Evolutionary conservation across 2,888 invertebrate genomes (phyloP), one percentile per base, ranked within the genome.

Genomic region (Drosophila parthenogenetica): DNA sequence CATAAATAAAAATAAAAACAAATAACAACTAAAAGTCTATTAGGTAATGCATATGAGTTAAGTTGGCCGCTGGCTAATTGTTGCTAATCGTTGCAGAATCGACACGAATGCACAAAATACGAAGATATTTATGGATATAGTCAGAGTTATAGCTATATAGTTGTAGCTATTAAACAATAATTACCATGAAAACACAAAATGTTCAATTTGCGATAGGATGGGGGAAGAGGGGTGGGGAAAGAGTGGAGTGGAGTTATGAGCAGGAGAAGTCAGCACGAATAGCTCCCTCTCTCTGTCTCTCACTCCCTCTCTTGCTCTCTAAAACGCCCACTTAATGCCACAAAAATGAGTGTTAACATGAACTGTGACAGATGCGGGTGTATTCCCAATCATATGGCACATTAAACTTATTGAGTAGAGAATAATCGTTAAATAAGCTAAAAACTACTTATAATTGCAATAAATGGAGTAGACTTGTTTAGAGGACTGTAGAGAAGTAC

Each of bases 61-160:
- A 77, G 53, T 77, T 75, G 78, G 61, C 79, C 73, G 73, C 59
- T 60, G 65, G 74, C 77, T 87, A 85, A 85, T 85, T 85, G 87
- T 79, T 85, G 85, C 79, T 85, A 85, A 87, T 87, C 85, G 83
- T 61, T 69, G 75, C 75, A 80, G 80, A 84, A 84, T 81, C 80
- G 73, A 74, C 87, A 87, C 82, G 72, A 76, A 76, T 65, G 55
- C 59, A 69, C 62, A 63, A 46, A 63, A 59, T 29, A 49, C 19
- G 16, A 19, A 29, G 54, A 62, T 46, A 57, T 37, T n/a, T 22
- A 49, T 32, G 32, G n/a, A 43, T 63, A 63, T 55, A 25, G 53
- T n/a, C n/a, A 29, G 45, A 50, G 29, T 14, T 51, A 37, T 46
- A 37, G 45, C 16, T 22, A 14, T 14, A 43, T 53, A 22, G 53